Conservation (phyloP, 1,140 invertebrate genomes). For the Chionoecetes opilio region DNA sequence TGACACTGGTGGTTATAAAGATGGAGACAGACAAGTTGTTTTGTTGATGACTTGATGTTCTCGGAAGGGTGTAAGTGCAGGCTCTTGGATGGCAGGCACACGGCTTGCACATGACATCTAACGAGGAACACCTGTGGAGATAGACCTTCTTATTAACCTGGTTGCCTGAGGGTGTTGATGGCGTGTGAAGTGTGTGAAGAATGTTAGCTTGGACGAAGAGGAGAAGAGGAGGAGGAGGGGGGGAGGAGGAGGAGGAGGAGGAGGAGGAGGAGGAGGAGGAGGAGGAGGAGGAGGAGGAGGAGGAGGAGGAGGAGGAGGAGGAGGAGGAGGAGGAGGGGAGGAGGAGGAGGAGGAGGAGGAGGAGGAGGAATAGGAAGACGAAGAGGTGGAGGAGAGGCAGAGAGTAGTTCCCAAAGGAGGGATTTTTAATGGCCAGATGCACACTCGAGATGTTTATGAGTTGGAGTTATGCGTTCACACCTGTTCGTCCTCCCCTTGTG, state of each 20-base stretch:
- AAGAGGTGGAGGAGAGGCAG: not conserved
- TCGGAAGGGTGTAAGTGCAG: no score
- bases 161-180: not conserved
- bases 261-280: not conserved
- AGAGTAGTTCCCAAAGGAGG: not conserved
- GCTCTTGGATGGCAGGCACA: no score
- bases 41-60: no score
- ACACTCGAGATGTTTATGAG: not conserved
- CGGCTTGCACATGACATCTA: no score
- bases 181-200: not conserved
- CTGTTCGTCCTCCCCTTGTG: not conserved
- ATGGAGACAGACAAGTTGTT: no score
- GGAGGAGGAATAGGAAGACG: not conserved
- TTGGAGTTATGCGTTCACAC: not conserved
- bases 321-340: not conserved
- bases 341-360: conserved; percentile 28
- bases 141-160: not conserved
- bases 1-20: no score
- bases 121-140: not conserved
- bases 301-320: conserved; percentile 4
- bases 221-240: not conserved
- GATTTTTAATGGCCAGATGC: not conserved
- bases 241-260: conserved; percentile 25
- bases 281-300: not conserved
- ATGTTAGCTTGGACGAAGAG: not conserved